Evolutionary conservation across 2,113 vertebrate species (phyloP).

Genomic region (Protobothrops flavoviridis): DNA sequence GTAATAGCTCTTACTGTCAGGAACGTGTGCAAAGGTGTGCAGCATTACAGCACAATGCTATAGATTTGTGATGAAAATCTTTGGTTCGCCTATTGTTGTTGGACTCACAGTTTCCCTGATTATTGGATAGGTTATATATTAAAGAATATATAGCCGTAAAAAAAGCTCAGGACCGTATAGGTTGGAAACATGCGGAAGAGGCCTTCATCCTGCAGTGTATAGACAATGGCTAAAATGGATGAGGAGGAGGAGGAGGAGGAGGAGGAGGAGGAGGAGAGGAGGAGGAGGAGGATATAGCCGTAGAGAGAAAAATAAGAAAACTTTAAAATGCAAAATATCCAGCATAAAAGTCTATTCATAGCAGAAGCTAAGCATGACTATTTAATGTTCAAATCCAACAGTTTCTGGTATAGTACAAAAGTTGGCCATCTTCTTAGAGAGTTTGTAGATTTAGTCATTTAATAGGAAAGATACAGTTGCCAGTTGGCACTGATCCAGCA

Average conservation of each 20-base stretch:
- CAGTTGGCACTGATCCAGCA: background rate
- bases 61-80: background rate
- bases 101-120: background rate
- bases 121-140: background rate
- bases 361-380: background rate
- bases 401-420: background rate
- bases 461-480: background rate
- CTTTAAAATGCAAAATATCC: background rate
- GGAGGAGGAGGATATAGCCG: background rate
- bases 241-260: too few species aligned
- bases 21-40: background rate
- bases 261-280: background rate
- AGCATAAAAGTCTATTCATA: background rate
- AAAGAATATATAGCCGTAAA: background rate
- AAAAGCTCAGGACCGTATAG: background rate
- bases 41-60: background rate
- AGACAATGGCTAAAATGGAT: background rate
- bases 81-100: background rate
- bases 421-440: background rate
- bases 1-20: background rate
- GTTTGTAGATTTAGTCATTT: background rate
- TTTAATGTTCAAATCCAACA: background rate
- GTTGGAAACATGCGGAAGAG: background rate
- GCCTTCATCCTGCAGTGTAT: background rate
- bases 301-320: background rate